These are phyloP conservation scores for Pyxicephalus adspersus DNA, from an alignment of 2,113 vertebrate genomes.

Conservation along the genomic window DNA sequence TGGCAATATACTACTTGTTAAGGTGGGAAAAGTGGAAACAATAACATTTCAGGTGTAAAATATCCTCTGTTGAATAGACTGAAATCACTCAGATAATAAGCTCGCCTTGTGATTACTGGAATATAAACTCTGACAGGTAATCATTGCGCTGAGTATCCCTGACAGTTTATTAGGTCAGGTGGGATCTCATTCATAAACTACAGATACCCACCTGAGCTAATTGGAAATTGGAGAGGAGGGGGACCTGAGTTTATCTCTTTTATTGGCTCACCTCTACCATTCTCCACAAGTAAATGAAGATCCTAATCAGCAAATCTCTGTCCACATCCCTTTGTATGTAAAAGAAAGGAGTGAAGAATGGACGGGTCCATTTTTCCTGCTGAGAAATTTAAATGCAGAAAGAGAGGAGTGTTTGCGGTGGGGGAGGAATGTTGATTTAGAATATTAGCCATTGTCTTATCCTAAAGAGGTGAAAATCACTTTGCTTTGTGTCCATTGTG, in stretches of 20 bases:
- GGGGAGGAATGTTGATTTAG: conserved; percentile 22
- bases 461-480: conserved; percentile 58
- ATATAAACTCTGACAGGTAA: no score
- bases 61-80: no score
- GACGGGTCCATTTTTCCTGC: conserved; percentile 35
- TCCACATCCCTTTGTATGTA: conserved; percentile 56
- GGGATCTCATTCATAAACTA: neutral
- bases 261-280: conserved; percentile 42
- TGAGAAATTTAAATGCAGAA: conserved; percentile 49
- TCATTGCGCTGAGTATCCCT: no score
- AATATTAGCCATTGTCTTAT: conserved; percentile 58
- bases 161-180: neutral
- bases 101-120: no score
- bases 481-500: conserved; percentile 48
- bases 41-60: no score
- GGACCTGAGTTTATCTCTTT: conserved; percentile 9
- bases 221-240: conserved; percentile 9
- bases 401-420: conserved; percentile 38
- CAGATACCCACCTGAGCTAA: conserved; percentile 4
- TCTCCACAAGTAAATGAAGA: conserved; percentile 58
- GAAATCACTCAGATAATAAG: no score
- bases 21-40: no score
- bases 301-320: conserved; percentile 58
- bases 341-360: conserved; percentile 50
- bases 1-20: no score